These are phyloP conservation scores for Borostomias antarcticus DNA, from an alignment of 2,797 vertebrate genomes.

Conservation along the genomic window DNA sequence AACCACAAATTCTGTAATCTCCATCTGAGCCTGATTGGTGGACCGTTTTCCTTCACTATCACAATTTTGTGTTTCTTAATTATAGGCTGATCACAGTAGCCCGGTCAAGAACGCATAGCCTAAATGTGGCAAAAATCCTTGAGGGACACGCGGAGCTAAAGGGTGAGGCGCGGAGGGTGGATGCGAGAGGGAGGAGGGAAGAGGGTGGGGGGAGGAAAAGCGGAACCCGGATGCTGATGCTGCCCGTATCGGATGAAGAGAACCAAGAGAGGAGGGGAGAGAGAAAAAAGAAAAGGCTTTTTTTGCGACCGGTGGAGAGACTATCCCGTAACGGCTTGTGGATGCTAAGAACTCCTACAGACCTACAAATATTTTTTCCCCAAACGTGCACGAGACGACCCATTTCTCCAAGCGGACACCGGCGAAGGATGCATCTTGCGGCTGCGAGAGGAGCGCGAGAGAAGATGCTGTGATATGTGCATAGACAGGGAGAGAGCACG, in stretches of 20 bases:
- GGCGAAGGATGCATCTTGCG: background rate
- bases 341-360: slow-evolving; percentile 19
- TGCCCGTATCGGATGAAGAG: slow-evolving; percentile 65
- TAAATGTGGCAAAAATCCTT: background rate
- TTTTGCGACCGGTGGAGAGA: slow-evolving; percentile 38
- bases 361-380: slow-evolving; percentile 8
- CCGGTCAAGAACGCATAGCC: no score
- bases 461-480: slow-evolving; percentile 69
- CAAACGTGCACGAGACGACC: background rate
- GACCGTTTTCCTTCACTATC: no score
- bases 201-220: slow-evolving; percentile 33
- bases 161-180: slow-evolving; percentile 17
- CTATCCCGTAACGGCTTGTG: slow-evolving; percentile 35
- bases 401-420: slow-evolving; percentile 11
- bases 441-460: slow-evolving; percentile 44
- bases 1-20: no score
- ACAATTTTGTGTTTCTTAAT: no score
- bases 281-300: slow-evolving; percentile 43
- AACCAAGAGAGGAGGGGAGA: slow-evolving; percentile 41
- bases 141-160: background rate
- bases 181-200: slow-evolving; percentile 31
- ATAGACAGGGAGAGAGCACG: slow-evolving; percentile 40
- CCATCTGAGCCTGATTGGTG: no score
- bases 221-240: slow-evolving; percentile 83
- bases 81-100: no score